Evolutionary conservation across 2,113 vertebrate species (phyloP).

Genomic region (Carollia perspicillata): DNA sequence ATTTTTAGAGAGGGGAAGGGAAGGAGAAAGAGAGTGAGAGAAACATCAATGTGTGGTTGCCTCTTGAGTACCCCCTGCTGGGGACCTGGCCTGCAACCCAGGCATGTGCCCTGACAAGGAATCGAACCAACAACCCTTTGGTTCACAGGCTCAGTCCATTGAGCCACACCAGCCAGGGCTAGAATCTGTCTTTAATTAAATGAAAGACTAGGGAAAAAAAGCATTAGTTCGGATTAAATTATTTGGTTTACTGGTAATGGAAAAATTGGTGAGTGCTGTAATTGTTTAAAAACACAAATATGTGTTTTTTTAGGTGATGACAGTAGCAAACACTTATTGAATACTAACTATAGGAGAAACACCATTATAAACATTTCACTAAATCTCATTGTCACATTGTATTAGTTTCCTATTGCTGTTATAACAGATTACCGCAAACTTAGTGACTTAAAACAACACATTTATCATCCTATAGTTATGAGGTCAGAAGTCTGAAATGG

Average conservation of each 20-base stretch:
- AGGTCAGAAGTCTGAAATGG: neutral
- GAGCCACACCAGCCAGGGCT: neutral
- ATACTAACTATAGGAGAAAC: no score
- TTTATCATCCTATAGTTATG: neutral
- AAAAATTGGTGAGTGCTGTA: neutral
- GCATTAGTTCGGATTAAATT: neutral
- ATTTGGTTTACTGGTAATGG: neutral
- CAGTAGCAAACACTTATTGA: neutral
- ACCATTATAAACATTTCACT: no score
- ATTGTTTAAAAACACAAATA: neutral
- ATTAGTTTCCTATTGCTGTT: neutral
- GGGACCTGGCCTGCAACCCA: no score
- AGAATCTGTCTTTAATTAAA: neutral
- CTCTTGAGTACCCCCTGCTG: no score
- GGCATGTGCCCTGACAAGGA: no score
- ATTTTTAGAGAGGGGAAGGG: no score
- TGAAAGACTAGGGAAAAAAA: neutral
- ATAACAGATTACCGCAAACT: neutral
- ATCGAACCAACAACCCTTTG: no score
- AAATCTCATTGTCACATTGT: neutral
- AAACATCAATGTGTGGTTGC: no score
- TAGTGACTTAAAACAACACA: neutral
- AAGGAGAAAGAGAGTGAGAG: no score
- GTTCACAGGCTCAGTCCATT: no score
- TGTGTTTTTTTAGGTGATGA: neutral